phyloP scores from a whole-genome alignment of 2,888 invertebrate species.

The Drosophila picticornis region DNA sequence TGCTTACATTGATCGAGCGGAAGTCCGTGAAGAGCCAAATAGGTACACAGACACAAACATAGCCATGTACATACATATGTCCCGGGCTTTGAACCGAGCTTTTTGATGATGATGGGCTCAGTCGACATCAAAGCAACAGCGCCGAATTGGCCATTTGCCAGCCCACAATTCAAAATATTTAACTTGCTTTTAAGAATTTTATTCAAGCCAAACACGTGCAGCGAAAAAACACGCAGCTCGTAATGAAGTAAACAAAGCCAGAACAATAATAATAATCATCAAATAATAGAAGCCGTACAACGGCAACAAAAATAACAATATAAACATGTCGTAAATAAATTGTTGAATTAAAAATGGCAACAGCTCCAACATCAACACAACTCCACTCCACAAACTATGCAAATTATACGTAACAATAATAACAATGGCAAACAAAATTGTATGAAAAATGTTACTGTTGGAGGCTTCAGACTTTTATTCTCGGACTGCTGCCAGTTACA shows the following conservation, averaged over 20 bases:
- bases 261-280: constrained; percentile 61
- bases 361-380: constrained; percentile 11
- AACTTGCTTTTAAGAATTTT: constrained; percentile 40
- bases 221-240: constrained; percentile 38
- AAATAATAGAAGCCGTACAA: constrained; percentile 52
- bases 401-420: constrained; percentile 44
- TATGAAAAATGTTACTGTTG: constrained; percentile 38
- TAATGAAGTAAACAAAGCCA: constrained; percentile 39
- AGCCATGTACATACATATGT: neutral
- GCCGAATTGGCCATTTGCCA: constrained; percentile 43
- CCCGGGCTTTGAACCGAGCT: constrained; percentile 8
- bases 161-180: constrained; percentile 44
- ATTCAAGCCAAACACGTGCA: constrained; percentile 70
- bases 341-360: constrained; percentile 56
- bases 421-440: constrained; percentile 45
- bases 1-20: constrained; percentile 3
- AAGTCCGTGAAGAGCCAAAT: constrained; percentile 5
- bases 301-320: constrained; percentile 16
- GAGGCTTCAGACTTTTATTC: constrained; percentile 32
- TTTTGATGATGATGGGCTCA: constrained; percentile 15
- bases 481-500: constrained; percentile 29
- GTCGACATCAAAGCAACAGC: constrained; percentile 43
- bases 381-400: constrained; percentile 47
- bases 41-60: neutral
- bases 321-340: constrained; percentile 55